phyloP scores from a whole-genome alignment of 2,113 vertebrate genomes.

The Dasyprocta punctata region DNA sequence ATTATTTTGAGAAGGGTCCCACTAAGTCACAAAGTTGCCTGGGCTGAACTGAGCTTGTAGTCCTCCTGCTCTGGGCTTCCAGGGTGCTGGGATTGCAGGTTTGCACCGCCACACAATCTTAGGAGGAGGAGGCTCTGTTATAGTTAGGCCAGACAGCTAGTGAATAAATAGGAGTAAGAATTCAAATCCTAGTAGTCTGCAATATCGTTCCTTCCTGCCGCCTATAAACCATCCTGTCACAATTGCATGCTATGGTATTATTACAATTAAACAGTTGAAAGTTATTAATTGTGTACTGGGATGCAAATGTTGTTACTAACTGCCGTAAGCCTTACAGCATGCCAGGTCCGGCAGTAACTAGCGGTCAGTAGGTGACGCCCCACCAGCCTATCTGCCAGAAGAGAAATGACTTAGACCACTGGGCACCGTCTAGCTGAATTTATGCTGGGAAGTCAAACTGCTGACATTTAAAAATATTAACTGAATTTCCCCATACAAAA shows the following conservation, averaged over 20 bases:
- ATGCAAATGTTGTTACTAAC: background rate
- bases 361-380: background rate
- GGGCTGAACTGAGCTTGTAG: background rate
- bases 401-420: background rate
- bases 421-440: background rate
- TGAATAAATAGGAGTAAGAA: background rate
- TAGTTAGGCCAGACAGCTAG: background rate
- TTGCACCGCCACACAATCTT: background rate
- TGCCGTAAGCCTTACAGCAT: background rate
- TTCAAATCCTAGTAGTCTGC: background rate
- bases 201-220: background rate
- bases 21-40: background rate
- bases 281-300: background rate
- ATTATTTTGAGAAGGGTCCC: background rate
- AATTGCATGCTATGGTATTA: background rate
- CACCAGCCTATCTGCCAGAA: background rate
- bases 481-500: conserved; percentile 18
- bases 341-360: background rate
- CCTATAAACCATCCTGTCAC: background rate
- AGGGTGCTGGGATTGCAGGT: background rate
- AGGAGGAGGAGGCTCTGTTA: background rate
- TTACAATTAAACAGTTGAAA: conserved; percentile 4
- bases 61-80: too few species aligned
- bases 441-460: background rate
- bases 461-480: background rate